Evolutionary conservation across 2,113 vertebrate genomes (phyloP), one percentile per base, ranked within the genome.

Genomic region (Vulpes lagopus): DNA sequence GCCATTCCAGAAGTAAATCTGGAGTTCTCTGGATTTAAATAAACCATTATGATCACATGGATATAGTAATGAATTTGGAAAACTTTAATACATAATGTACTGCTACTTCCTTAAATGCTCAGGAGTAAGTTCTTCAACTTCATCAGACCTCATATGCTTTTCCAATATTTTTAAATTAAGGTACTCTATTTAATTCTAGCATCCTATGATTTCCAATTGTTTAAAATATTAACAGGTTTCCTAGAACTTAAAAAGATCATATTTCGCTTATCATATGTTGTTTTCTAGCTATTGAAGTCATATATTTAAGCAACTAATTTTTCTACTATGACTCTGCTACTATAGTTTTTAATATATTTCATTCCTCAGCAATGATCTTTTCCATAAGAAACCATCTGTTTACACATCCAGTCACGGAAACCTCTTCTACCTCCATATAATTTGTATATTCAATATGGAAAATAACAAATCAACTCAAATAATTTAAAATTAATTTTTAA

Each of bases 401-500:
- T 96, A 93, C 0, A 88, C 4, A 22, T 83, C 94, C 23, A 74
- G 5, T 60, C 17, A 74, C 10, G 71, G 6, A 79, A 94, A 27
- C 84, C 8, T 89, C 17, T 91, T 32, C 55, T 23, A 19, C 14
- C 14, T 79, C n/a, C 8, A n/a, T 69, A 62, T 55, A 89, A 74
- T 76, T 5, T 88, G 23, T 69, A 49, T 53, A 3, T 73, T 82
- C 62, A 87, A 89, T 57, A 74, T 0, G 64, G 27, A 81, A 91
- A 84, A 55, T 25, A 83, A 59, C 67, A 3, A 79, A 91, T 43
- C 27, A 30, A 79, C 25, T 64, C 2, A 92, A 57, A 83, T 79
- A 14, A 25, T 57, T 93, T 73, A 89, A 69, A 92, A 86, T 55
- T 73, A 74, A 1, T 43, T 53, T 96, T 89, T 64, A 78, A 94